Percentiles rank a stretch among this genome's conserved stretches.
Conservation (phyloP, 2,888 invertebrate genomes). For the Lasioglossum pauxillum region DNA sequence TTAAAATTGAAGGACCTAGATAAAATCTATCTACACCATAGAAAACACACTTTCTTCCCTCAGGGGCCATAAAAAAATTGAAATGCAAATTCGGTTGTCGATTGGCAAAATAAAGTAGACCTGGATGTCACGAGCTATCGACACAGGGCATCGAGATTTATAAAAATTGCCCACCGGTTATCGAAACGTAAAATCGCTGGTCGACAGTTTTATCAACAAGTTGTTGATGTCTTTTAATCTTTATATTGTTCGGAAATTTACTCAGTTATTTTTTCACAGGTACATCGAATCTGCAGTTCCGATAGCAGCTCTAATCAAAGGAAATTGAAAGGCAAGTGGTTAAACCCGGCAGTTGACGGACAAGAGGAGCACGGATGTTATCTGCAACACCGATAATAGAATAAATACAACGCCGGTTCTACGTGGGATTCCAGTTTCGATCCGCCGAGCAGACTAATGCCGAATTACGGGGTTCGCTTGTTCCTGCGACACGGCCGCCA, state of each 20-base stretch:
- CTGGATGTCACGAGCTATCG: not conserved
- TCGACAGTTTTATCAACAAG: not conserved
- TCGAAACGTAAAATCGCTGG: not conserved
- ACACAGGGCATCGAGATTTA: not conserved
- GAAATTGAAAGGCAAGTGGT: not conserved
- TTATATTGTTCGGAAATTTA: not conserved
- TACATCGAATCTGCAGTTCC: not conserved
- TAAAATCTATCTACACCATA: not conserved
- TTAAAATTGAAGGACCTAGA: not conserved
- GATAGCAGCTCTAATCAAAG: not conserved
- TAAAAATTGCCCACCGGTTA: not conserved
- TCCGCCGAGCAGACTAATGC: conserved; percentile 51
- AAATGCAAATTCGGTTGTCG: not conserved
- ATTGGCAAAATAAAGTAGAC: not conserved
- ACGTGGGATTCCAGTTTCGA: conserved; percentile 36
- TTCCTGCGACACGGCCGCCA: conserved; percentile 23
- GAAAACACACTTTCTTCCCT: not conserved
- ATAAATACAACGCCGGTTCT: conserved; percentile 2
- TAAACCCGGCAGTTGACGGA: not conserved
- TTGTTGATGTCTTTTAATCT: not conserved
- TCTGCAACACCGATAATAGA: conserved; percentile 9
- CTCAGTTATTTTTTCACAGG: not conserved
- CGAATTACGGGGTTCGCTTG: conserved; percentile 57
- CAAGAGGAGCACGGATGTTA: conserved; percentile 1
- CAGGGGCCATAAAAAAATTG: not conserved